These are phyloP conservation scores for Cyclophora punctaria DNA, from an alignment of 2,888 invertebrate species.

Conservation along the genomic window DNA sequence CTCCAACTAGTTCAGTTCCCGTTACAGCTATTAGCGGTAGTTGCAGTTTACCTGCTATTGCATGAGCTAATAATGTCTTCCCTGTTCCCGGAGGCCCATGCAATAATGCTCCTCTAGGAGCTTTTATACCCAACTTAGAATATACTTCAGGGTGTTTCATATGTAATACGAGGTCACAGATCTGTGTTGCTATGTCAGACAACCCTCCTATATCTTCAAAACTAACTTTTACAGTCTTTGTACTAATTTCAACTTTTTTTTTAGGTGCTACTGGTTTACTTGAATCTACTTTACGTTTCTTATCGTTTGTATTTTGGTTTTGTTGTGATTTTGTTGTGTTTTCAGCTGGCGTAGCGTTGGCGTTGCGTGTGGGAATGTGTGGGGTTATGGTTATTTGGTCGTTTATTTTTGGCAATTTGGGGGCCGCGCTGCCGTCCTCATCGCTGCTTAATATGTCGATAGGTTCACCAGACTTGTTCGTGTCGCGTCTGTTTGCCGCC, in stretches of 20 bases:
- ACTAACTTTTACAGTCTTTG: constrained; percentile 64
- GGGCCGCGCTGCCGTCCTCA: constrained; percentile 57
- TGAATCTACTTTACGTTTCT: constrained; percentile 54
- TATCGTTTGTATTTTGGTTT: constrained; percentile 41
- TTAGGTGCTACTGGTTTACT: constrained; percentile 37
- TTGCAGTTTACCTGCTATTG: constrained; percentile 89
- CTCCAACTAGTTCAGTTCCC: constrained; percentile 94
- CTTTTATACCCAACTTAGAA: constrained; percentile 85
- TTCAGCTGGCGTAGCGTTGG: constrained; percentile 41
- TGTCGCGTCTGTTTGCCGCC: constrained; percentile 45
- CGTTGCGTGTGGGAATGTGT: constrained; percentile 47
- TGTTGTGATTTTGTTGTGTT: constrained; percentile 34
- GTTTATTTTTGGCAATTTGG: constrained; percentile 65
- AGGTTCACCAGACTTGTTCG: constrained; percentile 61
- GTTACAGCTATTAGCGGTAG: constrained; percentile 90
- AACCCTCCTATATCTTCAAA: constrained; percentile 90
- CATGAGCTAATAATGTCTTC: constrained; percentile 86
- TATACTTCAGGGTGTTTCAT: constrained; percentile 95
- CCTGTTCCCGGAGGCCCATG: constrained; percentile 99
- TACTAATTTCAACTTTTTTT: constrained; percentile 50
- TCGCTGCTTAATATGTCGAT: constrained; percentile 65
- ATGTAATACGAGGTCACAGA: constrained; percentile 86
- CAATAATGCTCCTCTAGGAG: constrained; percentile 92
- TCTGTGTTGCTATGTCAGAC: constrained; percentile 79
- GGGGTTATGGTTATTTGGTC: constrained; percentile 70